Base-by-base conservation (phyloP, 53 echinoderm and acorn worm genomes). In the Holothuria scabra region DNA sequence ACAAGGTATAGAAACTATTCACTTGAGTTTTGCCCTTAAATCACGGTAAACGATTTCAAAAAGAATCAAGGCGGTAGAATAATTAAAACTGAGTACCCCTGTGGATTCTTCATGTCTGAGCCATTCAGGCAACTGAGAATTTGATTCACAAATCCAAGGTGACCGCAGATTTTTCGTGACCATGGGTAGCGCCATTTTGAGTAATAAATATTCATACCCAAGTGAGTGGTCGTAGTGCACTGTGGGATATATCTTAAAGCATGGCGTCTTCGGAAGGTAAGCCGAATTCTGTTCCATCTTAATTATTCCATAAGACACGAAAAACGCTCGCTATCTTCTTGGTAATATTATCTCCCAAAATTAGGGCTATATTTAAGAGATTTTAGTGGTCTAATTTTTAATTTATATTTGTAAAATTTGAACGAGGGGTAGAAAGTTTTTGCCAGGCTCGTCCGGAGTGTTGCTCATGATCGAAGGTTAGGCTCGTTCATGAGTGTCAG, bases 141-240 rank as follows among this genome's bases (percentile, higher is more conserved):
- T 94, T 48, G 85, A 91, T 69, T 91, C 89, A 65, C 89, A 91
- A 74, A 81, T 82, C 21, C 87, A 74, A 66, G 87, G 72, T 20
- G 86, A 56, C 12, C 61, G 21, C 14, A 56, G 56, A 49, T 82
- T 81, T 29, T 61, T 74, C 21, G 87, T 79, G 35, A 44, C 76
- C 87, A 85, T 94, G 91, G 91, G 91, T 13, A 91, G 91, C 89
- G 94, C 94, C 94, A 94, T 94, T 67, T 94, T 94, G 83, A 16
- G 18, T 48, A n/a, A 38, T 80, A 48, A 72, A 72, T 72, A 72
- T 44, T 72, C 49, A 48, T 72, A 44, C 79, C 72, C 60, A 0
- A 34, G 9, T n/a, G 21, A 64, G 32, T 28, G 28, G 24, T 19
- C 48, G n/a, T n/a, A 44, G 82, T 62, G 62, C 52, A 52, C 52